phyloP scores from a whole-genome alignment of 2,797 vertebrate genomes.

The Sphenodon punctatus region DNA sequence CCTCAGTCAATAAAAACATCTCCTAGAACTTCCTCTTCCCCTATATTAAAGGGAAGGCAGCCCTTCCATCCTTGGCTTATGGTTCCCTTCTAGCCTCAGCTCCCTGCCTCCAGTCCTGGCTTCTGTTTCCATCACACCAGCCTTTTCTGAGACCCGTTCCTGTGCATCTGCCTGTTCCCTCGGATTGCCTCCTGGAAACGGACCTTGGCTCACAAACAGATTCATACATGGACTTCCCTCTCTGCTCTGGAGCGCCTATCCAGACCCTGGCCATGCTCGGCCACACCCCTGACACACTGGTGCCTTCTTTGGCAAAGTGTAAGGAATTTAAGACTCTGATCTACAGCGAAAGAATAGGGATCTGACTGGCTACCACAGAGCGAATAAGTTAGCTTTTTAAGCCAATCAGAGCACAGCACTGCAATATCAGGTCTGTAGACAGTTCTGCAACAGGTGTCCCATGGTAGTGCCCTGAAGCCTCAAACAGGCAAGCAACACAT shows the following conservation, averaged over 20 bases:
- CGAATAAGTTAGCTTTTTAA: neutral
- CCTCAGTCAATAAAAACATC: too few species aligned
- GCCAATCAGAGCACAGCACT: neutral
- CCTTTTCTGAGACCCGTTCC: too few species aligned
- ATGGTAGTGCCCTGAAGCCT: neutral
- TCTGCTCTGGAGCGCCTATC: too few species aligned
- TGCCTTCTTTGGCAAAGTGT: neutral
- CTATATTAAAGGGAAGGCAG: too few species aligned
- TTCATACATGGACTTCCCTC: neutral
- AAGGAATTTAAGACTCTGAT: neutral
- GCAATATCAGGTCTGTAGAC: neutral
- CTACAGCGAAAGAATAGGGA: neutral
- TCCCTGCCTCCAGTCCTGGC: too few species aligned
- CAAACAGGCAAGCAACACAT: neutral
- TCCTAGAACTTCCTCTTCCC: too few species aligned
- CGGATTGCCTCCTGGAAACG: too few species aligned
- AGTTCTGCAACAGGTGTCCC: neutral
- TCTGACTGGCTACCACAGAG: neutral
- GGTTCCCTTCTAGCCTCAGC: too few species aligned
- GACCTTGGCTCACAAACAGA: too few species aligned
- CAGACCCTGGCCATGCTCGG: accelerated
- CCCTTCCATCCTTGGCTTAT: too few species aligned
- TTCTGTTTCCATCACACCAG: too few species aligned
- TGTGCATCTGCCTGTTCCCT: too few species aligned
- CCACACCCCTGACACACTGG: neutral